Base-by-base conservation (phyloP, 92 coral and sea anemone genomes). In the Pocillopora grandis region DNA sequence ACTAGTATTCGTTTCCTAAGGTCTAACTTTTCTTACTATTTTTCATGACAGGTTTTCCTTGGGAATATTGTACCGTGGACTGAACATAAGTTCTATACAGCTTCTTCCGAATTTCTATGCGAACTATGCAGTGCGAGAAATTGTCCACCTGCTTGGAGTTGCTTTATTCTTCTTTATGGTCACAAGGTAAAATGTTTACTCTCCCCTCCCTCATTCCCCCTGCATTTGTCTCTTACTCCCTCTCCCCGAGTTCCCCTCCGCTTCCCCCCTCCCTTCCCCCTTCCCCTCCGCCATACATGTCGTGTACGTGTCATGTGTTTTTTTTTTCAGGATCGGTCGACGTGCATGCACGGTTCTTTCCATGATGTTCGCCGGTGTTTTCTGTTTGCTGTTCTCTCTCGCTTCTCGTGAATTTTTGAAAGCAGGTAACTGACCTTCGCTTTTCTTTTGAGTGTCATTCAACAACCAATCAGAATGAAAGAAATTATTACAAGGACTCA, bases 101-200 rank as follows among this genome's bases (percentile, higher is more conserved):
- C 84, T 94, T 17, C 77, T 92, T 15, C 3, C 64, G 2, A 88
- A 87, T 65, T 92, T 92, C 63, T 94, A 89, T 65, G 59, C 77
- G 35, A 94, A 94, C 63, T 92, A 87, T 86, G 95, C 92, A 1
- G 87, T 94, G 16, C 86, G 98, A 19, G 95, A 92, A 66, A 76
- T 92, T 17, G 88, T 92, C 73, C 92, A 86, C 82, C 12, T 94
- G 33, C 81, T 91, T 9, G 93, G 86, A 33, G 83, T 87, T 49
- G 57, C 65, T 58, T 18, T 76, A 63, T 84, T 75, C 68, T 87
- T 90, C 63, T 16, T 89, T 3, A 76, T 94, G 10, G 95, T 79
- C 49, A 87, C 91, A 11, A 85, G 98, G 98, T 91, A 69, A 67
- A 42, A 42, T 42, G 52, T 42, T 42, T 42, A 42, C 52, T 42